Evolutionary conservation across 2,888 invertebrate genomes (phyloP), one percentile per base, ranked within the genome.

Genomic region (Hipparchia semele): DNA sequence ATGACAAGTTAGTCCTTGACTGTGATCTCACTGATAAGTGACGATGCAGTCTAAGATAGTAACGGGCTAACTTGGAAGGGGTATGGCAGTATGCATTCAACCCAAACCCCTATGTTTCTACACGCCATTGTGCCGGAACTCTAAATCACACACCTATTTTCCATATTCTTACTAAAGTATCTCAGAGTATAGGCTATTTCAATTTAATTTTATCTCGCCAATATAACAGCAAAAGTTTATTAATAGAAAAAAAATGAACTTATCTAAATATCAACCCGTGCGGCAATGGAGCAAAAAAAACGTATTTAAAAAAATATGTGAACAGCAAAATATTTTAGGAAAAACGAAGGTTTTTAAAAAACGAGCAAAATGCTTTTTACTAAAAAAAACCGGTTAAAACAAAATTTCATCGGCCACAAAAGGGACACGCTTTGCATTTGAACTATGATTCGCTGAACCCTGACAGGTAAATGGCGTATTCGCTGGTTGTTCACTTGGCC

Each of bases 371-470:
- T 65, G 51, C 23, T 65, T 64, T 61, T 49, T 23, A 51, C 10
- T 8, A 49, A 65, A 51, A 60, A 68, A 68, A 60, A 68, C 60
- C 60, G 51, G 60, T 51, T 51, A 51, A 60, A 60, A 59, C 59
- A 51, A 68, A 33, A 60, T 68, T 60, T 60, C 59, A 68, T 68
- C 68, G 39, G 59, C 59, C 46, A 68, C 68, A 68, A 59, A 68
- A 68, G 46, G 59, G 7, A 59, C 68, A 12, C 49, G 68, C 59
- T 64, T 68, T 49, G 49, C 49, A 68, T 68, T 59, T 68, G 68
- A 68, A 59, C 59, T 51, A 68, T 60, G 68, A 64, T 64, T 23
- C 64, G 64, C 51, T 51, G 23, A 51, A 64, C 64, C 33, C 23
- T 53, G 53, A 60, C 68, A 68, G 68, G 68, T 68, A 60, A 68